Conservation (phyloP, 1,140 invertebrate species). For the Procambarus virginalis region DNA sequence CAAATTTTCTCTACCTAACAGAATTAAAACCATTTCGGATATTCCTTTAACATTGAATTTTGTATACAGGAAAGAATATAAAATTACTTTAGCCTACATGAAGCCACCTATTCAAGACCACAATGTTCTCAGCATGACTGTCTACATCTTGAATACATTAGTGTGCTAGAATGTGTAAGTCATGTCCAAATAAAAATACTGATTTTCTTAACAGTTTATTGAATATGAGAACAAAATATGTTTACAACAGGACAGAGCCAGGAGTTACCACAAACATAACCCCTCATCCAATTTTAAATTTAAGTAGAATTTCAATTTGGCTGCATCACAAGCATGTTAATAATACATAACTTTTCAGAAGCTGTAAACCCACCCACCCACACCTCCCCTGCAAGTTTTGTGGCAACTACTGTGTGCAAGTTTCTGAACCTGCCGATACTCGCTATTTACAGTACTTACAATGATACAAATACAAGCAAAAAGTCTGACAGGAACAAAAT, state of each 20-base stretch:
- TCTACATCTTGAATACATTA: too few species aligned
- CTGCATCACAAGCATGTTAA: not conserved
- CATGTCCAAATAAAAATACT: not conserved
- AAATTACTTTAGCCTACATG: too few species aligned
- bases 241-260: slow-evolving; percentile 52
- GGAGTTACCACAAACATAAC: slow-evolving; percentile 39
- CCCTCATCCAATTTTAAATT: not conserved
- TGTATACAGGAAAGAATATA: too few species aligned
- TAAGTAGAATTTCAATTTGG: slow-evolving; percentile 4
- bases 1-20: too few species aligned
- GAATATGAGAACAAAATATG: slow-evolving; percentile 64
- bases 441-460: slow-evolving; percentile 67
- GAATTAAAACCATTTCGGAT: too few species aligned
- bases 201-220: slow-evolving; percentile 58
- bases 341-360: not conserved
- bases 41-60: too few species aligned
- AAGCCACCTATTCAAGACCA: too few species aligned
- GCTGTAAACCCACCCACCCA: too few species aligned
- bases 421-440: slow-evolving; percentile 17
- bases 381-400: not conserved
- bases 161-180: too few species aligned
- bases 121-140: too few species aligned
- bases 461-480: slow-evolving; percentile 68
- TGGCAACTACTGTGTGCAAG: slow-evolving; percentile 22
- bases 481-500: slow-evolving; percentile 60